Base-by-base conservation (phyloP, 2,888 invertebrate genomes). In the Harpalus rubripes region DNA sequence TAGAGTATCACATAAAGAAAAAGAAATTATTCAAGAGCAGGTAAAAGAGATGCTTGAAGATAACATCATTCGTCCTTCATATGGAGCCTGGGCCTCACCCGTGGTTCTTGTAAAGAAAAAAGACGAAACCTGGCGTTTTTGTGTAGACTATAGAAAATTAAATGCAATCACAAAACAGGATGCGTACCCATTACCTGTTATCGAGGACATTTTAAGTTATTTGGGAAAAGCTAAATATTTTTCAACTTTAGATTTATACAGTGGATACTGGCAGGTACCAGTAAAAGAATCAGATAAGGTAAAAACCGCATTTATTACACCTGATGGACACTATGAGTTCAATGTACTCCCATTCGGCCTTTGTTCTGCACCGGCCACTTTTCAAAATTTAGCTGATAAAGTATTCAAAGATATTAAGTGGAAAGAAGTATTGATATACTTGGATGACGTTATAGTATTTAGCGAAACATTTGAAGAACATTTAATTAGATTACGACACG, bases 371-470 rank as follows among this genome's bases (percentile, higher is more conserved):
- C 63, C 63, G 2, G 63, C 63, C 1, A 63, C 63, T 8, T 63
- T 63, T 63, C 63, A 63, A 26, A 18, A n/a, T 22, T 22, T 63
- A 26, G 63, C 63, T 8, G 63, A 63, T 26, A 63, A 2, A n/a
- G 63, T 63, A 3, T 63, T 63, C 10, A 2, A 7, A 10, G 63
- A 63, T 15, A 52, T 52, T 2, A 52, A 52, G 44, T 52, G 44
- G 44, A 52, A 52, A 10, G 44, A 52, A 59, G 83, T 79, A 2
- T 15, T 84, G 0, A 78, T 86, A 4, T 86, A 86, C 26, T 16
- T 86, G 4, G 85, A 86, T 39, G 86, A 86, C 18, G 74, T 86
- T 2, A 78, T 86, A 4, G 52, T 85, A 1, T 81, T 85, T 56
- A 74, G 78, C 6, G 2, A 58, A 12, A 56, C 79, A 5, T 39